Evolutionary conservation across 2,797 vertebrate genomes (phyloP).

Genomic region (Anas acuta): DNA sequence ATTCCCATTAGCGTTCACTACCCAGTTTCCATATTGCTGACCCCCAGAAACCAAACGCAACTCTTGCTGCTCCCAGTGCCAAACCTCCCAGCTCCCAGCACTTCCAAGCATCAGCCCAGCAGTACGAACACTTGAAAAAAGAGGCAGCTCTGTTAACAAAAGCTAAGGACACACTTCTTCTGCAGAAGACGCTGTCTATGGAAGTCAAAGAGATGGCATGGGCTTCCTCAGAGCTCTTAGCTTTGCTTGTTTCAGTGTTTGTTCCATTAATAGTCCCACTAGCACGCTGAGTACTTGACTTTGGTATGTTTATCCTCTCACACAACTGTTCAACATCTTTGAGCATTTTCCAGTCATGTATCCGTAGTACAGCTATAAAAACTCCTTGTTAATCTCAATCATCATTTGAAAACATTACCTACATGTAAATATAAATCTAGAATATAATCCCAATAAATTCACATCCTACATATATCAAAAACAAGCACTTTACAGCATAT

Average conservation of each 20-base stretch:
- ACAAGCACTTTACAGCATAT: background rate
- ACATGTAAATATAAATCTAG: conserved; percentile 9
- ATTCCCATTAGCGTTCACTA: background rate
- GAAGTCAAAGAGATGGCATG: background rate
- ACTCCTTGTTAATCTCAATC: background rate
- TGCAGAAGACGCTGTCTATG: background rate
- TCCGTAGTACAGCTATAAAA: background rate
- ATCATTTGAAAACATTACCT: background rate
- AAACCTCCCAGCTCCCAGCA: background rate
- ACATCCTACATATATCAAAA: background rate
- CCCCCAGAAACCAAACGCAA: background rate
- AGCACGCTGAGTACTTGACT: background rate
- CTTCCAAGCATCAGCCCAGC: background rate
- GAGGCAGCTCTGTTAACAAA: background rate
- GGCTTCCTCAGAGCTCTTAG: background rate
- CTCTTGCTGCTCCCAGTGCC: background rate
- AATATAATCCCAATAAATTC: background rate
- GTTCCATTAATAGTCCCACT: background rate
- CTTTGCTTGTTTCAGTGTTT: background rate
- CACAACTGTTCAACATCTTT: background rate
- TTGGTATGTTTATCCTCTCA: background rate
- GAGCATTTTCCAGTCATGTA: background rate
- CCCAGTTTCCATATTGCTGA: background rate
- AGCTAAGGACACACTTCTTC: background rate
- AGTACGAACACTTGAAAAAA: background rate